Evolutionary conservation across 2,797 vertebrate species (phyloP).

Genomic region (Danio aesculapii): DNA sequence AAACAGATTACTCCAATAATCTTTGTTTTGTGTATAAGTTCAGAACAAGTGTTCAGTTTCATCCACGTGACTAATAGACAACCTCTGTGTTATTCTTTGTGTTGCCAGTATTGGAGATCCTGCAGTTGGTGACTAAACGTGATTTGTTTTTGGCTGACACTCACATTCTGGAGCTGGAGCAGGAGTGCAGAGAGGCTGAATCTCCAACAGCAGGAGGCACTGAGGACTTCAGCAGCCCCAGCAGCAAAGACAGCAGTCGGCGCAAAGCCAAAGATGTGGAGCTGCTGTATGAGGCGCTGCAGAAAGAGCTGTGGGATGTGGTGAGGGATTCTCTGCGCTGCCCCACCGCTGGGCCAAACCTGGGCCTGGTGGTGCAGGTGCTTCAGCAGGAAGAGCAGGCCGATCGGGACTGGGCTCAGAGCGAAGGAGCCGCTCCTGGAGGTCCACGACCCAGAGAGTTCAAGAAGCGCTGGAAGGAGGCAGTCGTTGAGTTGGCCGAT

Average conservation of each 20-base stretch:
- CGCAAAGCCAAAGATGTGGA: slow-evolving; percentile 88
- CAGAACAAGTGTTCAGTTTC: background rate
- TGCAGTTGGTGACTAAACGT: slow-evolving; percentile 86
- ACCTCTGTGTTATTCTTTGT: background rate
- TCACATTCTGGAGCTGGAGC: slow-evolving; percentile 90
- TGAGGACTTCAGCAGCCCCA: slow-evolving; percentile 63
- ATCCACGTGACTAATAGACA: background rate
- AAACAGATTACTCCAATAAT: too few relatives aligned
- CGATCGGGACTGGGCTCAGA: slow-evolving; percentile 70
- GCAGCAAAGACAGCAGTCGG: slow-evolving; percentile 77
- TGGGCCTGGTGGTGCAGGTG: slow-evolving; percentile 86
- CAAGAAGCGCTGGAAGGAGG: slow-evolving; percentile 82
- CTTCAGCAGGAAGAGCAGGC: slow-evolving; percentile 88
- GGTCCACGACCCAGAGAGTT: slow-evolving; percentile 78
- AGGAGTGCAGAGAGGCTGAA: slow-evolving; percentile 79
- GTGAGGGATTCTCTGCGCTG: slow-evolving; percentile 83
- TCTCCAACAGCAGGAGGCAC: slow-evolving; percentile 38
- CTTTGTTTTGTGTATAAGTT: too few relatives aligned
- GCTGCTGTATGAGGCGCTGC: slow-evolving; percentile 89
- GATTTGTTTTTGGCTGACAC: slow-evolving; percentile 86
- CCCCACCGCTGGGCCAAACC: slow-evolving; percentile 73
- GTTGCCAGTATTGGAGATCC: slow-evolving; percentile 86
- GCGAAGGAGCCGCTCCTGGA: slow-evolving; percentile 52
- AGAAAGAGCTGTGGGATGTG: slow-evolving; percentile 88
- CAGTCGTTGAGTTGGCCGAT: slow-evolving; percentile 76